Evolutionary conservation across 2,888 invertebrate genomes (phyloP), one percentile per base, ranked within the genome.

Genomic region (Phasia obesa): DNA sequence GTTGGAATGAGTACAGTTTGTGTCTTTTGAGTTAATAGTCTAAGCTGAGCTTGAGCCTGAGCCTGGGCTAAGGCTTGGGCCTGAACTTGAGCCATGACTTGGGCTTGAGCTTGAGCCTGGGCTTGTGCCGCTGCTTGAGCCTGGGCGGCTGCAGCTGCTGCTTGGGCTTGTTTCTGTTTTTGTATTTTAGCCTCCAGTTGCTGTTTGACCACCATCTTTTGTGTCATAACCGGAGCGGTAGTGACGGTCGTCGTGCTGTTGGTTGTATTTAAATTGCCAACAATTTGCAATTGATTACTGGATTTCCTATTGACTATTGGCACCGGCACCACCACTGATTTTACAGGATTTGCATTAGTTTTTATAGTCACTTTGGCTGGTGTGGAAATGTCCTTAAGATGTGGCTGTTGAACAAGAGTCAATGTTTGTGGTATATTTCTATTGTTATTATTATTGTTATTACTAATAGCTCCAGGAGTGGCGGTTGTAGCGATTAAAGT

Each of bases 101-200:
- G 85, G 5, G 84, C 85, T 7, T 87, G 87, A 87, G 90, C 87
- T 15, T 86, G 81, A 13, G 90, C 89, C 73, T 89, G 89, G 51
- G 91, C 87, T 65, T 90, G 90, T 4, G 87, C 89, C 19, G 88
- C 88, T 92, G 93, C 87, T 42, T 93, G 89, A 1, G 93, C 87
- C 15, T 77, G 77, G 4, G 84, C 85, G 2, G 84, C 84, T 2
- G 86, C 86, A 1, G 90, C 90, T 6, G 91, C 91, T 0, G 90
- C 90, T 13, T 90, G 90, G 1, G 90, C 90, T 44, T 90, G 91
- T 77, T 91, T 90, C 62, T 91, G 91, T 84, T 91, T 94, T 86
- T 94, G 94, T 87, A 93, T 93, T 87, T 94, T 95, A 78, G 95
- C 95, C 88, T 96, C 95, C 86, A 96, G 91, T 87, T 94, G 94